phyloP scores from a whole-genome alignment of 2,797 vertebrate genomes.

The Spatula clypeata region DNA sequence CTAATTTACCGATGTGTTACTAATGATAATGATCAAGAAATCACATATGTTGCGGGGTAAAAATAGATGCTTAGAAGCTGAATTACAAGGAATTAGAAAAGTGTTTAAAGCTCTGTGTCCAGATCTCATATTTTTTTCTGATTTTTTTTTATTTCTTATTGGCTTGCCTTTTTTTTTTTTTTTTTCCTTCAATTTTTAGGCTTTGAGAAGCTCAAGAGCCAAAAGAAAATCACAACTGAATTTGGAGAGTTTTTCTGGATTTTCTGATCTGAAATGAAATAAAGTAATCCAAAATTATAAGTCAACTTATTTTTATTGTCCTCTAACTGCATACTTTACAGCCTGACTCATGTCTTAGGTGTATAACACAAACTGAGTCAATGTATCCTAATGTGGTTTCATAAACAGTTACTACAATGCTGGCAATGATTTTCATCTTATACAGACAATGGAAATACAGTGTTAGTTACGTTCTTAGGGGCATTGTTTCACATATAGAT shows the following conservation, averaged over 20 bases:
- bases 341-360: neutral
- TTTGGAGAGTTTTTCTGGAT: neutral
- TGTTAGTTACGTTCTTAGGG: neutral
- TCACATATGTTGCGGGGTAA: neutral
- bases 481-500: neutral
- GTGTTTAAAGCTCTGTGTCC: neutral
- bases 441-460: neutral
- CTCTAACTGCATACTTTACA: neutral
- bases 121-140: neutral
- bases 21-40: neutral
- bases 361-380: neutral
- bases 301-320: neutral
- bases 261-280: neutral
- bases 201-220: neutral
- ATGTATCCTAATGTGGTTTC: neutral
- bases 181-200: neutral
- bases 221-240: neutral
- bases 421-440: neutral
- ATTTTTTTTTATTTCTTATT: neutral
- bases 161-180: neutral
- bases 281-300: neutral
- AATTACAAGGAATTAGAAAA: neutral
- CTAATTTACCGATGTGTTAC: neutral
- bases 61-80: neutral
- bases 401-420: neutral